phyloP scores from a whole-genome alignment of 2,113 vertebrate genomes.

The Girardinichthys multiradiatus region DNA sequence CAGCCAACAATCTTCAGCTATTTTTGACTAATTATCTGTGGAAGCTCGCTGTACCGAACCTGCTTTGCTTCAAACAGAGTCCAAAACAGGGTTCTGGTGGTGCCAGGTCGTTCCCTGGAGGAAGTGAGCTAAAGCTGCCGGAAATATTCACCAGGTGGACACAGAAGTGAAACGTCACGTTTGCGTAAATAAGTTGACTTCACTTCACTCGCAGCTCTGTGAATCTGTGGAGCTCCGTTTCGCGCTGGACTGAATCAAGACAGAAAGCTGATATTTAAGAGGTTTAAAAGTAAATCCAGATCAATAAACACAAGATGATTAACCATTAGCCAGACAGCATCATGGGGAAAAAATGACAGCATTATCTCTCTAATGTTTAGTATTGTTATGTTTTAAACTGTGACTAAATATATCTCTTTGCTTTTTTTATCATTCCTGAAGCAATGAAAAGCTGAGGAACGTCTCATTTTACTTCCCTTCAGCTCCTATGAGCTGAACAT shows the following conservation, averaged over 20 bases:
- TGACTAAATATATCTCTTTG: too few relatives aligned
- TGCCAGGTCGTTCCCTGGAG: constrained; percentile 3
- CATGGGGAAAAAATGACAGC: too few relatives aligned
- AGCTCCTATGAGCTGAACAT: background rate
- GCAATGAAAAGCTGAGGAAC: too few relatives aligned
- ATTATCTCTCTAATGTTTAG: too few relatives aligned
- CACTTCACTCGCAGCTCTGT: background rate
- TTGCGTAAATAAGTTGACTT: background rate
- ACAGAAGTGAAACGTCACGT: background rate
- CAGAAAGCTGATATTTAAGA: background rate
- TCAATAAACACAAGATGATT: too few relatives aligned
- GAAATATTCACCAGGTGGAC: background rate
- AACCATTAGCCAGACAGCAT: background rate
- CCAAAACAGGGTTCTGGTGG: background rate
- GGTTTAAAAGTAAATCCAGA: background rate
- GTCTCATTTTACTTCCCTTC: too few relatives aligned
- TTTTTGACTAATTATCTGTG: constrained; percentile 4
- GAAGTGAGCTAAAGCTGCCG: background rate
- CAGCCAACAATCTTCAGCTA: constrained; percentile 12
- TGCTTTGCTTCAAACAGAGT: background rate
- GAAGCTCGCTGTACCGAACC: background rate
- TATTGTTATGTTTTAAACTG: too few relatives aligned
- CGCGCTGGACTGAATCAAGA: too few relatives aligned
- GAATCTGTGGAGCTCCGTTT: background rate
- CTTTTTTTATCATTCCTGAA: too few relatives aligned